Evolutionary conservation across 2,888 invertebrate species (phyloP), one percentile per base, ranked within the genome.

Genomic region (Caenorhabditis uteleia): DNA sequence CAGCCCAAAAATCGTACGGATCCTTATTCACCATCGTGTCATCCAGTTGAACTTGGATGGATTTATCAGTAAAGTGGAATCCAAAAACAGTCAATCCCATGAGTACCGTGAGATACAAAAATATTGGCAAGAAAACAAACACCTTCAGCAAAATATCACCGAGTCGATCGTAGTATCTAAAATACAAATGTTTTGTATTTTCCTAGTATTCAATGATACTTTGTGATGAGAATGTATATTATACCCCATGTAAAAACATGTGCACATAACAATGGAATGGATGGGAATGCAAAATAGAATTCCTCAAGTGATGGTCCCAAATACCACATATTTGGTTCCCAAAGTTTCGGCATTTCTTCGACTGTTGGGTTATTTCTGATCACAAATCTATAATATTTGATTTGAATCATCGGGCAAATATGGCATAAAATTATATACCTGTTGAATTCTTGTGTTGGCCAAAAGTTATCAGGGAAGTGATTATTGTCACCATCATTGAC

Each of bases 401-500:
- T 29, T 29, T 12, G n/a, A 36, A 6, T 16, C 36, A 36, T n/a
- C 10, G 36, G 12, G 29, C 6, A 29, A 12, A 29, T 8, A 25
- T 31, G 12, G 31, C 12, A 14, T 8, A 27, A 29, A 38, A 18
- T 45, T 39, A 14, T 16, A 34, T 25, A 75, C 75, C 58, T 45
- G 44, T 75, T 76, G 48, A 76, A 76, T 50, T 76, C 74, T 46
- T 76, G 74, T 7, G 76, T 72, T 18, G 76, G 74, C 76, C 76
- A 76, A 50, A 66, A 72, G 43, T 76, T 76, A 38, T 74, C 65
- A 18, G 74, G 76, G 49, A 54, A 70, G 26, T 68, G 60, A 31
- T 55, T 25, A 8, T n/a, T n/a, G 38, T 34, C 5, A 55, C 48
- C 10, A 42, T 29, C 3, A 43, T 51, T 4, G n/a, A 43, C 47